Percentiles rank a stretch among this genome's conserved stretches.
Conservation (phyloP, 2,797 vertebrate genomes). For the Podarcis siculus region DNA sequence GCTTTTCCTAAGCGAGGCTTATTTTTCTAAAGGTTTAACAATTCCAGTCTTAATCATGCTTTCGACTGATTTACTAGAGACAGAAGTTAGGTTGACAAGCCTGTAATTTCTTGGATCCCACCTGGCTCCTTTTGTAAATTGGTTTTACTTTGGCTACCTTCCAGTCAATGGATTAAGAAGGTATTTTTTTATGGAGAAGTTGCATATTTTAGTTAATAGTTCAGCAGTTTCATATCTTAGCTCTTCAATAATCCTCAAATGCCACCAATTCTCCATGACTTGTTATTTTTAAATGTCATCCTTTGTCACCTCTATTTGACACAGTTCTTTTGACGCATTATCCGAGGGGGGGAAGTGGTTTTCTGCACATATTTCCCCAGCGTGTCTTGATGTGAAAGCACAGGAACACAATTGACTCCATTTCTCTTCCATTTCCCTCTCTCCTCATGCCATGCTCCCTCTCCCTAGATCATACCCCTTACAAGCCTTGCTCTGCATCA, state of each 20-base stretch:
- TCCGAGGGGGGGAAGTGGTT: not conserved
- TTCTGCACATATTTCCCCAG: not conserved
- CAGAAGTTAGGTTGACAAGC: not conserved
- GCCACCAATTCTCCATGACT: constrained; percentile 18
- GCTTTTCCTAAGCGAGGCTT: not conserved
- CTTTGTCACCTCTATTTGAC: constrained; percentile 28
- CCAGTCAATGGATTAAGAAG: not conserved
- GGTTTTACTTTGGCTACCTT: constrained; percentile 7
- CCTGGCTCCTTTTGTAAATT: constrained; percentile 10
- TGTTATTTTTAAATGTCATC: constrained; percentile 35
- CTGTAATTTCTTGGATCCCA: constrained; percentile 11
- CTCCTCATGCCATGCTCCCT: not conserved
- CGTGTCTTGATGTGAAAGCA: not conserved
- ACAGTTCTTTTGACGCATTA: constrained; percentile 12
- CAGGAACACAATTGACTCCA: not conserved
- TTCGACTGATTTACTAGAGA: constrained; percentile 4
- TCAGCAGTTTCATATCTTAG: constrained; percentile 19
- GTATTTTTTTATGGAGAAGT: not conserved
- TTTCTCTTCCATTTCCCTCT: not conserved
- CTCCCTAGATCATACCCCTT: not conserved
- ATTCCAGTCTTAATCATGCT: constrained; percentile 6
- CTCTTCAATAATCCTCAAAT: constrained; percentile 25
- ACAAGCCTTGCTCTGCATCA: too few relatives aligned
- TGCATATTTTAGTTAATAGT: constrained; percentile 29
- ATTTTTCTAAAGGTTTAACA: not conserved